Percentiles rank a stretch among this genome's conserved stretches.
Conservation (phyloP, 1,140 invertebrate genomes). For the Oedothorax gibbosus region DNA sequence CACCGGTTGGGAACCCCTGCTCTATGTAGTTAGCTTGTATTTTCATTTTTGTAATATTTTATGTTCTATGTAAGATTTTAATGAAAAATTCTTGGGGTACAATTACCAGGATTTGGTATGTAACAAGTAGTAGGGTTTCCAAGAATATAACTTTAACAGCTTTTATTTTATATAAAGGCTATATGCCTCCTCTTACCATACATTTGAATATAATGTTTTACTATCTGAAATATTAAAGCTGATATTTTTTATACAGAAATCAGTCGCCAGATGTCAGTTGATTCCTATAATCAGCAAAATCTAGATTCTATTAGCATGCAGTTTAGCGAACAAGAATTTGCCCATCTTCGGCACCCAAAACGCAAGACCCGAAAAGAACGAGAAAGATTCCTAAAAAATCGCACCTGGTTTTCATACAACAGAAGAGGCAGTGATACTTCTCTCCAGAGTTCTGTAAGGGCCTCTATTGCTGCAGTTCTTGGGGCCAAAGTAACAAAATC, state of each 20-base stretch:
- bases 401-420: conserved; percentile 66
- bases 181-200: no score
- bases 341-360: conserved; percentile 73
- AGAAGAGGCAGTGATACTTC: conserved; percentile 79
- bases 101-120: no score
- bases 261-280: conserved; percentile 40
- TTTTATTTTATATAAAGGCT: no score
- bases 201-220: not conserved
- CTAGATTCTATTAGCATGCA: conserved; percentile 84
- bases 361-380: conserved; percentile 81
- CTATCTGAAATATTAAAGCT: not conserved
- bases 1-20: no score
- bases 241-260: conserved; percentile 52
- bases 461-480: conserved; percentile 4
- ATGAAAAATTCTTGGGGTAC: no score
- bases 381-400: conserved; percentile 67
- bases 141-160: no score
- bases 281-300: conserved; percentile 71
- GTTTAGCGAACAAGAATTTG: conserved; percentile 62
- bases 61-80: no score
- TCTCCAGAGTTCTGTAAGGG: conserved; percentile 74
- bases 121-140: no score
- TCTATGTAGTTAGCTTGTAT: no score
- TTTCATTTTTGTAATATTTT: no score
- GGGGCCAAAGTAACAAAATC: conserved; percentile 51